Base-by-base conservation (phyloP, 2,797 vertebrate genomes). In the Poecilia velifera region DNA sequence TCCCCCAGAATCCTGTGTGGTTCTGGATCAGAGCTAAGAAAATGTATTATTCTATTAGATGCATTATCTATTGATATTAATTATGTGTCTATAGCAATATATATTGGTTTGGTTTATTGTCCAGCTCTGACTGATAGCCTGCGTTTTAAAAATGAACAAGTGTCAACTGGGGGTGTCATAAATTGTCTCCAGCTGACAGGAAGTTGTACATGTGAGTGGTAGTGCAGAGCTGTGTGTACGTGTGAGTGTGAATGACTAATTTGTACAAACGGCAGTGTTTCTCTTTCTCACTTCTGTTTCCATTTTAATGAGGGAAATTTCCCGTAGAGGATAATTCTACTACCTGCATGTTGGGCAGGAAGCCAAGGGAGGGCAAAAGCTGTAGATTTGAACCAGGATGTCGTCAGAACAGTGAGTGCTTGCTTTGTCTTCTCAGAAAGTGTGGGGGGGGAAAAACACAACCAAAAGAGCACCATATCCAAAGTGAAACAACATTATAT, bases 181-280 rank as follows among this genome's bases (percentile, higher is more conserved):
- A 84, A 74, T 34, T 83, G 78, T 86, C 78, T 62, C 6, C 2
- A 87, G 83, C 78, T 80, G 77, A 82, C 74, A 84, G 25, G 49
- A 71, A 74, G 49, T 31, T 76, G 9, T 66, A 53, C 72, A 55
- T n/a, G 66, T 75, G 31, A 45, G 34, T 6, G 31, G 12, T 31
- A 12, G 66, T 79, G 22, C 78, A 78, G 89, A 87, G 91, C 88
- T 89, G 81, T 90, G 91, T 90, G 91, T 93, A 89, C 89, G 20
- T 78, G 74, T 84, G 78, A 85, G 80, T 80, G 82, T 84, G 78
- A 87, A 91, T 93, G 76, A 94, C 94, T 94, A 87, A 94, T 93
- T 92, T 73, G 92, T 82, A 66, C 68, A 80, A 70, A 72, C 73
- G 64, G 72, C 45, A 55, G 76, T 77, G 75, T 57, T 78, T 79